These are phyloP conservation scores for Drosophila mimica DNA, from an alignment of 2,888 invertebrate species.

Conservation along the genomic window DNA sequence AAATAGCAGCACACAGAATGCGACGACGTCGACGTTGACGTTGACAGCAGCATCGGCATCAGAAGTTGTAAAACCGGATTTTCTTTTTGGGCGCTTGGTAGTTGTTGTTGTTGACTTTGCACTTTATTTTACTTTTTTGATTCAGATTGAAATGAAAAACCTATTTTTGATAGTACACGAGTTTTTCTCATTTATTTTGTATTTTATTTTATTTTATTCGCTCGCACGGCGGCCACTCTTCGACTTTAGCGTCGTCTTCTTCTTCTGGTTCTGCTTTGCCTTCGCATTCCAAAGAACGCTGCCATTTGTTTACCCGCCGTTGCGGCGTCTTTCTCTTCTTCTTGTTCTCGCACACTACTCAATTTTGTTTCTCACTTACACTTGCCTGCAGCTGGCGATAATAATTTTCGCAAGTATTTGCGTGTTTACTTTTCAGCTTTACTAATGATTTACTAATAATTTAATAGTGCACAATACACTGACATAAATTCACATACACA, in stretches of 20 bases:
- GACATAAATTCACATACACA: conserved; percentile 23
- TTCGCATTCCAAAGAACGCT: conserved; percentile 65
- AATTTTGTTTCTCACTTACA: conserved; percentile 60
- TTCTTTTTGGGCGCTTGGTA: conserved; percentile 72
- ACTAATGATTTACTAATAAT: conserved; percentile 61
- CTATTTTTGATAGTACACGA: conserved; percentile 51
- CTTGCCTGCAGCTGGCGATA: conserved; percentile 63
- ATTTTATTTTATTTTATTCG: conserved; percentile 21
- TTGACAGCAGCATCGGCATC: conserved; percentile 21
- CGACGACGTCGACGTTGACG: conserved; percentile 24
- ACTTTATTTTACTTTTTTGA: conserved; percentile 61
- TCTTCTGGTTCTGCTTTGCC: conserved; percentile 27
- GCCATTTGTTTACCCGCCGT: conserved; percentile 64
- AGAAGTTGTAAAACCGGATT: conserved; percentile 82
- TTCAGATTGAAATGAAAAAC: conserved; percentile 61
- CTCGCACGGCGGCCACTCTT: conserved; percentile 21
- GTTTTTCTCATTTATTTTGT: conserved; percentile 19
- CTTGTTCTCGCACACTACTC: conserved; percentile 12
- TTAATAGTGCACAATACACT: conserved; percentile 54
- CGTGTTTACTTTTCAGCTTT: conserved; percentile 50
- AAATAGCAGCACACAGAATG: conserved; percentile 41
- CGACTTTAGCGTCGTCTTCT: conserved; percentile 9
- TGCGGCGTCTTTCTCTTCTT: conserved; percentile 51
- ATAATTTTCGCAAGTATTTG: conserved; percentile 61
- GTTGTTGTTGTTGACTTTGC: conserved; percentile 70